Evolutionary conservation across 2,888 invertebrate genomes (phyloP), one percentile per base, ranked within the genome.

Genomic region (Galeruca laticollis): DNA sequence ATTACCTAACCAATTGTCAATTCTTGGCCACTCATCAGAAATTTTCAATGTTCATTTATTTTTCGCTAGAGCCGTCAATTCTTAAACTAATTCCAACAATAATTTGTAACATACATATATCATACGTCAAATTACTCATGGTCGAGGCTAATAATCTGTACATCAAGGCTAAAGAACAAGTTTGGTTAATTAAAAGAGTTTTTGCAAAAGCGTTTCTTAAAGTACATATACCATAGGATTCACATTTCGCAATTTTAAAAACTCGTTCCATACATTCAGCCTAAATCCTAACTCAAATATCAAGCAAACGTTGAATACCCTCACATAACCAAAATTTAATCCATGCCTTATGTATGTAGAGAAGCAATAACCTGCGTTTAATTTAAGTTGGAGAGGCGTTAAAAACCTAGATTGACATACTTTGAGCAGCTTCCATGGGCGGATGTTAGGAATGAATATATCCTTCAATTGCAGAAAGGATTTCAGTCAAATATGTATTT

Each of bases 361-460:
- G 66, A 73, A 60, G 75, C 72, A 76, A 76, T 76, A 76, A 76
- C 73, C 70, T 67, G 71, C 71, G 71, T 70, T 76, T 76, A 76
- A 75, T 76, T 74, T 60, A 49, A 70, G 71, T 70, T 75, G 56
- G 59, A 65, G 64, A 75, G 73, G 73, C 75, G 73, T 70, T 69
- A 70, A 71, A 75, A 74, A 69, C 57, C 60, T 64, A 65, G 70
- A 67, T 68, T 74, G 72, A 68, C 71, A 72, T 72, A 68, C 66
- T 69, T 71, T 52, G 43, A 57, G 40, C n/a, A 54, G 49, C 13
- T 26, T 56, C 60, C 73, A 71, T 68, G 18, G 70, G 33, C 63
- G 73, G 56, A 57, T 15, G 13, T 35, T 5, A 35, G 18, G 18
- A 57, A 47, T 47, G 47, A 18, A 47, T 1, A 15, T 47, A 15